Evolutionary conservation across 2,888 invertebrate genomes (phyloP), one percentile per base, ranked within the genome.

Genomic region (Ophraella communa): DNA sequence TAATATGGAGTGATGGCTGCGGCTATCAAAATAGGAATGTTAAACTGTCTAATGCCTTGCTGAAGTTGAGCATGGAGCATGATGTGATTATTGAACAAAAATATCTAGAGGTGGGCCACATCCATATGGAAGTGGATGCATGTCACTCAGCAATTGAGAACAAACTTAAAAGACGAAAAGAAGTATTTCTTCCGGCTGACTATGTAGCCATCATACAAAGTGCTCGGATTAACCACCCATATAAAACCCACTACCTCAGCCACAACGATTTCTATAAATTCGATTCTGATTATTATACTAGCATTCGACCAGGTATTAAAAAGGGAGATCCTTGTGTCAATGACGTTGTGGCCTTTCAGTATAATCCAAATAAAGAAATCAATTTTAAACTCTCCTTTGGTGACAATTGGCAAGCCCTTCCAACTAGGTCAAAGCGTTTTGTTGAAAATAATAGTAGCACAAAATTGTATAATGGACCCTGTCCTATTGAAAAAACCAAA

Each of bases 311-410:
- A 56, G 66, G 65, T 54, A 57, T 30, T 14, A 68, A 69, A 49
- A 39, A 23, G 33, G 70, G 66, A n/a, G 67, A 70, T 55, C 68
- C 70, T 27, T 65, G 62, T 53, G 69, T 70, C 27, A 70, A 20
- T 35, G 66, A 70, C 44, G 24, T 68, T 35, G n/a, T n/a, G n/a
- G n/a, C n/a, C n/a, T n/a, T n/a, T n/a, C 67, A 68, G 55, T 66
- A 69, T 60, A 59, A 44, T 23, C 57, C 68, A 24, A 62, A 65
- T 44, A 62, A 64, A 4, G 42, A 57, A 27, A 64, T 66, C 10
- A 60, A 57, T 35, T 69, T 64, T 45, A 69, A 69, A 68, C 30
- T 61, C 17, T 42, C 53, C 27, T 68, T 69, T 47, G 14, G 18
- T 18, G 67, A 69, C 30, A 20, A 49, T 21, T 69, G 69, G 69